These are phyloP conservation scores for Recurvirostra avosetta DNA, from an alignment of 2,113 vertebrate species.

Conservation along the genomic window DNA sequence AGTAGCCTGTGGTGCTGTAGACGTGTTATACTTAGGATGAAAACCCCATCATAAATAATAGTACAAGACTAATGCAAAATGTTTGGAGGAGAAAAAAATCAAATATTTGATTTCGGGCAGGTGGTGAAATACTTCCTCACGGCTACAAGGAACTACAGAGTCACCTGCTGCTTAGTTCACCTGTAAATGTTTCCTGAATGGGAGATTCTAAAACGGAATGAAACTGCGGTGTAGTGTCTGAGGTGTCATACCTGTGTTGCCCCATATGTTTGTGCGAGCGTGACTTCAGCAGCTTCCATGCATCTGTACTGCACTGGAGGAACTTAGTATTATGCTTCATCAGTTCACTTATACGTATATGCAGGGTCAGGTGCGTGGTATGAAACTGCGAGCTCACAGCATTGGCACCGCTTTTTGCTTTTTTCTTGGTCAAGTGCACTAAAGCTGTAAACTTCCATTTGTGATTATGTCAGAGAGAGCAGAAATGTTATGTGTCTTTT, in stretches of 20 bases:
- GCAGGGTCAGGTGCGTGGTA: neutral
- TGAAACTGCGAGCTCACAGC: neutral
- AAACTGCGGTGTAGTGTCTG: neutral
- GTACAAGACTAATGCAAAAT: neutral
- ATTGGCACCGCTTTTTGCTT: neutral
- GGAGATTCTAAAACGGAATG: neutral
- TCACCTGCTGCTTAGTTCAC: neutral
- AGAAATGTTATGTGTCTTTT: neutral
- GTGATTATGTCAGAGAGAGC: too few species aligned
- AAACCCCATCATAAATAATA: neutral
- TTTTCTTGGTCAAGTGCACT: neutral
- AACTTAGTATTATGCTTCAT: neutral
- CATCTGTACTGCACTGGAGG: accelerated
- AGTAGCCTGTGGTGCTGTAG: neutral
- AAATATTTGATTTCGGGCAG: neutral
- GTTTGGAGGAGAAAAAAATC: neutral
- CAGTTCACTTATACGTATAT: accelerated
- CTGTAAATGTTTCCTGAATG: neutral
- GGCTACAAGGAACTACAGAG: neutral
- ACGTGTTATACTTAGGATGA: neutral
- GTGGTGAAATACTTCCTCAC: neutral
- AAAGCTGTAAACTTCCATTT: neutral
- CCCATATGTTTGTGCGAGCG: accelerated
- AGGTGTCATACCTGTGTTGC: too few species aligned
- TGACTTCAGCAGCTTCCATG: too few species aligned